Evolutionary conservation across 2,797 vertebrate genomes (phyloP).

Genomic region (Spondyliosoma cantharus): DNA sequence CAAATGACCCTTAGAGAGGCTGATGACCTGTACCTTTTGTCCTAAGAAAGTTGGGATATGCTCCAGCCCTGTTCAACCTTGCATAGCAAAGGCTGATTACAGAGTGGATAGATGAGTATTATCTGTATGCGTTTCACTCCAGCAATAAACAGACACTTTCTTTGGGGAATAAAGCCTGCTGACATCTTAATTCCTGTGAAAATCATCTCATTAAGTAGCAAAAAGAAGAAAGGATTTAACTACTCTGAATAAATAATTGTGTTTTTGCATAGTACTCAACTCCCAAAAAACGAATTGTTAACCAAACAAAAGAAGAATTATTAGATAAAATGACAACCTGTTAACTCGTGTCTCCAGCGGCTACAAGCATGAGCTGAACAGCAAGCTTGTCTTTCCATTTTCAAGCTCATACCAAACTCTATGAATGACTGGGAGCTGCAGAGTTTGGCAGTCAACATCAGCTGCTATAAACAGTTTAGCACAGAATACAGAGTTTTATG

Average conservation of each 20-base stretch:
- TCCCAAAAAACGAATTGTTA: neutral
- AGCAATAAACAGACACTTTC: constrained; percentile 1
- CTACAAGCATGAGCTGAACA: neutral
- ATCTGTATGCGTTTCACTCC: neutral
- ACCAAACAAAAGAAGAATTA: neutral
- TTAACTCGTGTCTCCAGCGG: constrained; percentile 7
- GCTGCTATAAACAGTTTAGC: constrained; percentile 47
- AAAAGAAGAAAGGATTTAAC: neutral
- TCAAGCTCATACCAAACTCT: neutral
- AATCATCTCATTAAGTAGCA: constrained; percentile 7
- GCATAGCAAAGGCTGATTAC: neutral
- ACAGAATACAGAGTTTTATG: constrained; percentile 50
- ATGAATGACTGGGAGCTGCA: constrained; percentile 12
- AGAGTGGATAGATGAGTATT: neutral
- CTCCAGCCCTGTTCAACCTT: neutral
- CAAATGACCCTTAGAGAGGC: neutral
- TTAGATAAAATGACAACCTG: constrained; percentile 6
- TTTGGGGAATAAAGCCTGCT: constrained; percentile 1
- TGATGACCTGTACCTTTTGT: neutral
- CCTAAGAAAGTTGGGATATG: neutral
- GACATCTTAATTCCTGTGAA: neutral
- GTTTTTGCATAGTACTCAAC: neutral
- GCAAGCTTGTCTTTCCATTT: constrained; percentile 1
- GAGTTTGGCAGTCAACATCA: constrained; percentile 31
- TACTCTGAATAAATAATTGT: constrained; percentile 6